Evolutionary conservation across 2,888 invertebrate genomes (phyloP), one percentile per base, ranked within the genome.

Genomic region (Melanostoma scalare): DNA sequence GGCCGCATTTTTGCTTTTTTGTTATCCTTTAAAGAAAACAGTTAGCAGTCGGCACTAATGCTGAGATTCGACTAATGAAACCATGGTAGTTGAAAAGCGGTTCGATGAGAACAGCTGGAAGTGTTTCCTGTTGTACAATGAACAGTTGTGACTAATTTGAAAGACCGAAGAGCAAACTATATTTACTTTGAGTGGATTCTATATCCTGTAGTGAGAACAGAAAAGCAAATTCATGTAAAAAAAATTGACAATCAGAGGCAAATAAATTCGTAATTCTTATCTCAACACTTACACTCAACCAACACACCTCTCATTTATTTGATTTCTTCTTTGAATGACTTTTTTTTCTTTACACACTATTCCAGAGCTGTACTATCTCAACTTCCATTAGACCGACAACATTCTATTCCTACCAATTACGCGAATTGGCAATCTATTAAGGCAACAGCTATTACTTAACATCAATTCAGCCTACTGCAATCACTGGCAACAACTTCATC

Each of bases 401-500:
- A 72, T 77, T 77, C 77, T 67, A 68, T 72, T 77, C 72, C 65
- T 65, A 71, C 67, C 84, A 84, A 79, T 84, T 84, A 84, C 79
- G 60, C 79, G 79, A 75, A 84, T 84, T 71, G 84, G 74, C 84
- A 79, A 84, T 84, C 84, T 84, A 79, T 84, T 84, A 84, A 84
- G 84, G 84, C 79, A 84, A 79, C 79, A 87, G 80, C 86, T 87
- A 87, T 87, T 87, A 87, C 86, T 87, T 86, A 86, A 87, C 87
- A 87, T 87, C 86, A 86, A 86, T 87, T 87, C 85, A 87, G 86
- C 86, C 86, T 87, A 86, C 87, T 86, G 86, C 86, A 87, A 87
- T 87, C 86, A 86, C 86, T 86, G 72, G 36, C 79, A 85, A 87
- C 88, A 87, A 88, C 87, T 88, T 87, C 87, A 87, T 88, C 86